A percentile compares a stretch with the other conserved stretches of the same genome.
Evolutionary conservation across 2,797 vertebrate genomes (phyloP).

Genomic region (Chloroceryle amazona): DNA sequence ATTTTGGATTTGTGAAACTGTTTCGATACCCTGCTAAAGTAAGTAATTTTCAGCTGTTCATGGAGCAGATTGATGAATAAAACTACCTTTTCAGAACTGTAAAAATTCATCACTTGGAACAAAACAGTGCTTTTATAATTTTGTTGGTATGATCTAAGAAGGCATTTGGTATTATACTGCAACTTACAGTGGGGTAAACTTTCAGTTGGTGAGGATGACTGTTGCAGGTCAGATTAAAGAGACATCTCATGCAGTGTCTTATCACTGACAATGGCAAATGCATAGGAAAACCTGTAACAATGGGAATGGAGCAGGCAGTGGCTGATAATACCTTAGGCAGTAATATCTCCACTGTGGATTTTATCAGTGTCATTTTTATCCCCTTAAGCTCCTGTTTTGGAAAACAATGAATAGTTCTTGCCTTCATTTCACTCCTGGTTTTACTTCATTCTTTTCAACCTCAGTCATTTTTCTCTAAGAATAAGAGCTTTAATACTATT

Average conservation of each 20-base stretch:
- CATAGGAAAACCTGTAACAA: not conserved
- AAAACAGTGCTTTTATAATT: not conserved
- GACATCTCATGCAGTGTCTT: not conserved
- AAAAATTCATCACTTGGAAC: not conserved
- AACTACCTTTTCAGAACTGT: not conserved
- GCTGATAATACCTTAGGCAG: not conserved
- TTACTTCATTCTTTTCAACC: not conserved
- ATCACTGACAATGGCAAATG: not conserved
- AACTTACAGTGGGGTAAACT: not conserved
- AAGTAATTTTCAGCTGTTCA: constrained; percentile 66
- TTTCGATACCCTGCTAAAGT: constrained; percentile 97
- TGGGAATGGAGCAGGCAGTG: not conserved
- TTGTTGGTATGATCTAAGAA: not conserved
- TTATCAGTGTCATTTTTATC: not conserved
- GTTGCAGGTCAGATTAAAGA: not conserved
- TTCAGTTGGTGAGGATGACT: not conserved
- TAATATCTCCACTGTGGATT: not conserved
- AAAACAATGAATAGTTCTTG: not conserved
- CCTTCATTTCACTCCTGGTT: not conserved
- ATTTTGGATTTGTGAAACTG: constrained; percentile 97
- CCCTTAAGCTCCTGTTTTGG: not conserved
- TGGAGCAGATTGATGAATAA: not conserved
- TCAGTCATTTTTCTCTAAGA: not conserved
- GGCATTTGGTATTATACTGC: not conserved
- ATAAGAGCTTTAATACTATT: not conserved